phyloP scores from a whole-genome alignment of 2,113 vertebrate genomes.

The Marcusenius ussheri region DNA sequence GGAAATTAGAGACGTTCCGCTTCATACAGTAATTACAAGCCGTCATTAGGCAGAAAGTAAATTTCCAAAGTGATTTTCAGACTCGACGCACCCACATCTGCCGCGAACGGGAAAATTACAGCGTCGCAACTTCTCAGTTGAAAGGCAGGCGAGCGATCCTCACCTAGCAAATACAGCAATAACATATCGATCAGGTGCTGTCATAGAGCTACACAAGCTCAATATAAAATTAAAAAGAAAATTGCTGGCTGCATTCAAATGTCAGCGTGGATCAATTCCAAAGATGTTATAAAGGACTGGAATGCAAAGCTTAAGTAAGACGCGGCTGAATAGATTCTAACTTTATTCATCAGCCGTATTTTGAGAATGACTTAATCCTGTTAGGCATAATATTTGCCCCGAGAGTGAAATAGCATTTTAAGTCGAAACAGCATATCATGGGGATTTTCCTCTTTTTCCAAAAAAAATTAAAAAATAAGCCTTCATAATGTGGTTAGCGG shows the following conservation, averaged over 20 bases:
- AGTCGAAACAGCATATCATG: neutral
- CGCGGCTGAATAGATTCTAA: neutral
- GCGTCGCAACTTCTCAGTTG: slow-evolving; percentile 31
- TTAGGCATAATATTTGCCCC: neutral
- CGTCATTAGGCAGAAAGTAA: neutral
- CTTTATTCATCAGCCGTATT: neutral
- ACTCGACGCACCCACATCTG: slow-evolving; percentile 16
- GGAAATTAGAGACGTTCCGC: neutral
- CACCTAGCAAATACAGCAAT: slow-evolving; percentile 46
- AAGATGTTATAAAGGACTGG: slow-evolving; percentile 31
- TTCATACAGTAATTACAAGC: slow-evolving; percentile 4
- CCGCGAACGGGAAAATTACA: slow-evolving; percentile 20
- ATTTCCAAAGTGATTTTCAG: neutral
- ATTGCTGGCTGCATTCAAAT: slow-evolving; percentile 50
- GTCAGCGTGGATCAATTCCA: slow-evolving; percentile 43
- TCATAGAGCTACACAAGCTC: slow-evolving; percentile 45
- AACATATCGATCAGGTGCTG: slow-evolving; percentile 52
- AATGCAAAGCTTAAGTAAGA: neutral
- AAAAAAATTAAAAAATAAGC: neutral
- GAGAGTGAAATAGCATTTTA: neutral
- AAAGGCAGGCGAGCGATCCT: slow-evolving; percentile 48
- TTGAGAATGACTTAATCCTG: neutral
- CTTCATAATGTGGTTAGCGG: neutral
- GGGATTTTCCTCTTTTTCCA: neutral
- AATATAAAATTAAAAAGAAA: slow-evolving; percentile 43